Base-by-base conservation (phyloP, 2,797 vertebrate species). In the Rhinella marina region DNA sequence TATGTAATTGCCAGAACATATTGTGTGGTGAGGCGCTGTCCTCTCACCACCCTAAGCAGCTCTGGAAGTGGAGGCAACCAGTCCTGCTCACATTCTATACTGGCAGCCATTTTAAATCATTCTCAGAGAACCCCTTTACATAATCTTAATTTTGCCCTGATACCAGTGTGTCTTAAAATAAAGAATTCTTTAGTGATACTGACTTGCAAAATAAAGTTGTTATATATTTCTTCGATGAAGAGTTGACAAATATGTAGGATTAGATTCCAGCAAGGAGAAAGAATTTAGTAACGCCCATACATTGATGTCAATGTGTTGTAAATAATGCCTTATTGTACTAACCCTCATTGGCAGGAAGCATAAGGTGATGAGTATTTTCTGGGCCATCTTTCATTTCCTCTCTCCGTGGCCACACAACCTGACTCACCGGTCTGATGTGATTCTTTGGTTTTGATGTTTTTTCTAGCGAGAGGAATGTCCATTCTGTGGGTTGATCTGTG, bases 321-420 rank as follows among this genome's bases (percentile, higher is more conserved):
- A 21, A 19, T 79, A 27, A 57, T 79, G 23, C 54, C 29, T 29
- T 57, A 54, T 54, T 78, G 50, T 27, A 78, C 32, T 27, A 16
- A 56, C n/a, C 11, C 52, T 79, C 23, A 29, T 79, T 29, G 48
- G 1, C 73, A 64, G 82, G 82, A 83, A 83, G 25, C 82, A 72
- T 17, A 12, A 57, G 66, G 81, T 54, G 52, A 83, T 13, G 8
- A 82, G 16, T 54, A 83, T 70, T 70, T 81, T 57, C 54, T 29
- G 52, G 29, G 66, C 21, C 66, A 72, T 83, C 50, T 57, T 57
- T 83, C 52, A 83, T 72, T 83, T 72, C 66, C 52, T 72, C 8
- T 72, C 27, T 29, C 62, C 23, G 19, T 29, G 3, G 25, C 27
- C 82, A 57, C 82, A 83, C n/a, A 83, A 83, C 82, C 66, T 83